Evolutionary conservation across 2,888 invertebrate genomes (phyloP).

Genomic region (Drosophila atroscutellata): DNA sequence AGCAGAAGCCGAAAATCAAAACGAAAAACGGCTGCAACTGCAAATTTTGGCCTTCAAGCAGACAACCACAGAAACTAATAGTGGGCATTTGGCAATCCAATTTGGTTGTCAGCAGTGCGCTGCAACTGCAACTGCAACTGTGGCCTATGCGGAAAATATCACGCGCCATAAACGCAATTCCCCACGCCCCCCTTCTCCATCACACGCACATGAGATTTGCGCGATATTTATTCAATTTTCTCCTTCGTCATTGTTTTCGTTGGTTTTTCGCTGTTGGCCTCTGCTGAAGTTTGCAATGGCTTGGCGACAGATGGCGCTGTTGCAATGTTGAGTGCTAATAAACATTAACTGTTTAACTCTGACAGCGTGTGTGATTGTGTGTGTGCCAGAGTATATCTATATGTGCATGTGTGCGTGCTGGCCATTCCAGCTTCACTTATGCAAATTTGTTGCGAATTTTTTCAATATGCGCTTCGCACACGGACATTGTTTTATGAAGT

Average conservation of each 20-base stretch:
- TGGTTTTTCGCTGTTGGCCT: slow-evolving; percentile 5
- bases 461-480: slow-evolving; percentile 40
- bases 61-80: slow-evolving; percentile 4
- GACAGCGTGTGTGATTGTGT: slow-evolving; percentile 12
- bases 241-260: neutral
- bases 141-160: slow-evolving; percentile 18
- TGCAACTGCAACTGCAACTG: slow-evolving; percentile 11
- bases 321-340: slow-evolving; percentile 30
- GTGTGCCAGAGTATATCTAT: neutral
- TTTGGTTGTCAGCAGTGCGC: slow-evolving; percentile 13
- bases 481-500: slow-evolving; percentile 35
- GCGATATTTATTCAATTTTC: slow-evolving; percentile 16
- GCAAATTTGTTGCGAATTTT: slow-evolving; percentile 56
- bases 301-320: slow-evolving; percentile 37
- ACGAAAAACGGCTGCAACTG: slow-evolving; percentile 16
- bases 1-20: slow-evolving; percentile 13
- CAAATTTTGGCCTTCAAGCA: slow-evolving; percentile 35
- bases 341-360: slow-evolving; percentile 41
- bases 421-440: slow-evolving; percentile 64
- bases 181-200: neutral
- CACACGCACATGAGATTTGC: slow-evolving; percentile 30
- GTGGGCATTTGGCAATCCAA: slow-evolving; percentile 21
- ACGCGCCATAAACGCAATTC: slow-evolving; percentile 16
- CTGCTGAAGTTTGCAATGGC: slow-evolving; percentile 20
- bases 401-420: slow-evolving; percentile 20